Conservation (phyloP, 2,888 invertebrate genomes). For the Lasius platythorax region DNA sequence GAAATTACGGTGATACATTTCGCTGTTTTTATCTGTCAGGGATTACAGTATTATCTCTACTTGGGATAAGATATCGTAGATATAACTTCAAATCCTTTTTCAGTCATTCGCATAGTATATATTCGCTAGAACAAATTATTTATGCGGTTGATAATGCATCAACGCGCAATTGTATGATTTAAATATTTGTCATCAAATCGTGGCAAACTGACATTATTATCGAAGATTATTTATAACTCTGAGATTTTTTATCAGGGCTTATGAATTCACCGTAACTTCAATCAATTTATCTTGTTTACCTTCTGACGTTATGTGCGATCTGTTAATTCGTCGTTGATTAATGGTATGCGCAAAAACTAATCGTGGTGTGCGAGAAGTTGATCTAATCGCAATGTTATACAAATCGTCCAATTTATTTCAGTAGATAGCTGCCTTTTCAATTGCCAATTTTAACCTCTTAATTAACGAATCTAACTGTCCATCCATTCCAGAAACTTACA, state of each 20-base stretch:
- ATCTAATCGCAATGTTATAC: slow-evolving; percentile 52
- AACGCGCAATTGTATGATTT: neutral
- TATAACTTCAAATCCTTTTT: neutral
- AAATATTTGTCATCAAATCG: neutral
- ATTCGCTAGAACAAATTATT: neutral
- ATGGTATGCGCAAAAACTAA: slow-evolving; percentile 44
- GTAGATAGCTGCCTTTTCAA: slow-evolving; percentile 13
- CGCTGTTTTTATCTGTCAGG: neutral
- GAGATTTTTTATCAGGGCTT: neutral
- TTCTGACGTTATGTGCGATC: neutral
- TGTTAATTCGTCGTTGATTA: slow-evolving; percentile 44
- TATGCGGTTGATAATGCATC: neutral
- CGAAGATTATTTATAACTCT: neutral
- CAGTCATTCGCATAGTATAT: neutral
- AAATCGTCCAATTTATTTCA: slow-evolving; percentile 26
- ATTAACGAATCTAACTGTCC: slow-evolving; percentile 64
- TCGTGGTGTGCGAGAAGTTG: slow-evolving; percentile 40
- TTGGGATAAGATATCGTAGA: slow-evolving; percentile 44
- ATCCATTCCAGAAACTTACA: slow-evolving; percentile 64
- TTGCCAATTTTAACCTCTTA: slow-evolving; percentile 53
- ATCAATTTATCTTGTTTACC: slow-evolving; percentile 28
- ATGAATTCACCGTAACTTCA: slow-evolving; percentile 61
- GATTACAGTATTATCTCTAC: slow-evolving; percentile 4
- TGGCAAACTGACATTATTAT: neutral
- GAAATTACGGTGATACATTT: slow-evolving; percentile 63